These are phyloP conservation scores for Panopea generosa DNA, from an alignment of 2,888 invertebrate genomes.

Conservation along the genomic window DNA sequence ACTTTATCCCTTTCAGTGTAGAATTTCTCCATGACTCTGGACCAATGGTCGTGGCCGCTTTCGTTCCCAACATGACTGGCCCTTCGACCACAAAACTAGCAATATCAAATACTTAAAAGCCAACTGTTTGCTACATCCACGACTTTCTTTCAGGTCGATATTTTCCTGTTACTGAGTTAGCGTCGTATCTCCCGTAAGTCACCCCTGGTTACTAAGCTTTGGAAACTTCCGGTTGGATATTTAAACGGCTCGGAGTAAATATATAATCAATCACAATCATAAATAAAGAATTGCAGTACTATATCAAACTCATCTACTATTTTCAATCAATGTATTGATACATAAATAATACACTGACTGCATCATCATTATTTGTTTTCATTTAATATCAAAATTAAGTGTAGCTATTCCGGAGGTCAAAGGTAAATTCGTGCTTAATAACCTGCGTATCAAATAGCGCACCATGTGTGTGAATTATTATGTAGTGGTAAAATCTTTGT, in stretches of 20 bases:
- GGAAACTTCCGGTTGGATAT: constrained; percentile 65
- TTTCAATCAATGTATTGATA: too few species aligned
- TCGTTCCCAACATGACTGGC: constrained; percentile 68
- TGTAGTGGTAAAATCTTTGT: too few species aligned
- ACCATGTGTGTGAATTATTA: too few species aligned
- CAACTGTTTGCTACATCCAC: not conserved
- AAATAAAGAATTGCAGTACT: too few species aligned
- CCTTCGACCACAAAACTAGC: constrained; percentile 27
- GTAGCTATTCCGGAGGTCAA: too few species aligned
- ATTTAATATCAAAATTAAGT: too few species aligned
- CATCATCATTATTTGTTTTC: too few species aligned
- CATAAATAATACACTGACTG: too few species aligned
- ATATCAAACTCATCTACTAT: too few species aligned
- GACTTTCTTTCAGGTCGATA: constrained; percentile 10
- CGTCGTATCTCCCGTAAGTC: constrained; percentile 70
- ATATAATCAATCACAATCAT: too few species aligned
- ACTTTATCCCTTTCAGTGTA: constrained; percentile 82
- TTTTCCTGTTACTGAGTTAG: constrained; percentile 41
- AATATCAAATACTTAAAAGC: not conserved
- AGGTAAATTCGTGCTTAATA: too few species aligned
- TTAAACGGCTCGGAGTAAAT: constrained; percentile 54
- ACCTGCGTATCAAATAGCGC: too few species aligned
- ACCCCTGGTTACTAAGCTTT: constrained; percentile 68
- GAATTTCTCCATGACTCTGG: constrained; percentile 83
- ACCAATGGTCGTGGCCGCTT: constrained; percentile 78